These are phyloP conservation scores for Antrozous pallidus DNA, from an alignment of 2,797 vertebrate species.

Conservation along the genomic window DNA sequence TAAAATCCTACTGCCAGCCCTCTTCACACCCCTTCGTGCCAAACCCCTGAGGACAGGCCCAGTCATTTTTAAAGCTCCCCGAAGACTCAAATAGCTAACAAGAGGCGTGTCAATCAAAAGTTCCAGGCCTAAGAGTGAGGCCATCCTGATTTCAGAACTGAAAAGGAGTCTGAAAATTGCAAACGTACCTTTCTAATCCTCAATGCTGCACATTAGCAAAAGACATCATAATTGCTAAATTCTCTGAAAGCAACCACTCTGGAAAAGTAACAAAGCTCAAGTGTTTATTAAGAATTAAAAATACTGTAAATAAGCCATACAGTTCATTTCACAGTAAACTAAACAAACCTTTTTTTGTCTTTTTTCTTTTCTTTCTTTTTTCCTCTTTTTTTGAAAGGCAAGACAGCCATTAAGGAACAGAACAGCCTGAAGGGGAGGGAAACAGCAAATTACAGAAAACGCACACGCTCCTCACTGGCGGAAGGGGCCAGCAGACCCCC, in stretches of 20 bases:
- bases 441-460: conserved; percentile 59
- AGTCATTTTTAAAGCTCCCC: too few species aligned
- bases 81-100: too few species aligned
- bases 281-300: conserved; percentile 87
- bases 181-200: not conserved
- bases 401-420: conserved; percentile 77
- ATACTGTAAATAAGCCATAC: conserved; percentile 82
- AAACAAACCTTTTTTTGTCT: conserved; percentile 73
- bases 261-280: conserved; percentile 79
- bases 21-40: not conserved
- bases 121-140: not conserved
- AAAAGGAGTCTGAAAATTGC: not conserved
- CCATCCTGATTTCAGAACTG: not conserved
- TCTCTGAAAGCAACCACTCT: conserved; percentile 41
- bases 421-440: conserved; percentile 71
- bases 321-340: conserved; percentile 86
- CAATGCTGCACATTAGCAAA: not conserved
- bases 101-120: too few species aligned
- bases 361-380: conserved; percentile 19
- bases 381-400: conserved; percentile 36
- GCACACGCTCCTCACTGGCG: not conserved
- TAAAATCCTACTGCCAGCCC: not conserved
- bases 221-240: not conserved
- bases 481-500: not conserved
- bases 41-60: not conserved